Percentiles rank a stretch among this genome's conserved stretches.
phyloP scores from a whole-genome alignment of 2,888 invertebrate species.

The Adela reaumurella region DNA sequence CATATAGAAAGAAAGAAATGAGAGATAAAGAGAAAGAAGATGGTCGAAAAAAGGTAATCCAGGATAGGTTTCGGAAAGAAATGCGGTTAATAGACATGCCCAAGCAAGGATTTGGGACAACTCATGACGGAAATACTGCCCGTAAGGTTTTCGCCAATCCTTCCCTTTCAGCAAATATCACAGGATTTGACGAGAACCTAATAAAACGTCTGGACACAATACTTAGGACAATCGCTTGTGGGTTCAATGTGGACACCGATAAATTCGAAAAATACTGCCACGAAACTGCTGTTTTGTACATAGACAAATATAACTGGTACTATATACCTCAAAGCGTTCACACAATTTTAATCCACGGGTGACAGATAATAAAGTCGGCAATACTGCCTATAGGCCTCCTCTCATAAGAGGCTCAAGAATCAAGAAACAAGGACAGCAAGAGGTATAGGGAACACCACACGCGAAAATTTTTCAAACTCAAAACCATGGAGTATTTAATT shows the following conservation, averaged over 20 bases:
- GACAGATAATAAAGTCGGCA: constrained; percentile 5
- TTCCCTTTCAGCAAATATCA: no score
- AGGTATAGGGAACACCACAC: constrained; percentile 4
- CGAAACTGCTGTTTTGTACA: no score
- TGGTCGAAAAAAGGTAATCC: constrained; percentile 3
- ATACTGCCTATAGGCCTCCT: constrained; percentile 7
- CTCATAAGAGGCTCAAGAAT: constrained; percentile 9
- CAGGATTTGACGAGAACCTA: no score
- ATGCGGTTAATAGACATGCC: constrained; percentile 14
- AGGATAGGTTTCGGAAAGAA: constrained; percentile 8
- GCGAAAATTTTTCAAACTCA: constrained; percentile 3
- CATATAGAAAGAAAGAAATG: not conserved
- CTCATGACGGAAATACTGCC: constrained; percentile 6
- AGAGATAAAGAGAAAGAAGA: not conserved
- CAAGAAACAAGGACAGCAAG: constrained; percentile 7
- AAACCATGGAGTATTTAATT: no score
- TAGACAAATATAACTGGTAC: no score
- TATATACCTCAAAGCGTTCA: not conserved
- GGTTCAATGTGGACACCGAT: no score
- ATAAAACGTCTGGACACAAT: no score
- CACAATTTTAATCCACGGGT: constrained; percentile 6
- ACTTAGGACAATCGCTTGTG: no score
- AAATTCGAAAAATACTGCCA: no score
- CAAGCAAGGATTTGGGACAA: constrained; percentile 14
- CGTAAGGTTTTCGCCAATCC: no score